Percentiles rank a stretch among this genome's conserved stretches.
These are phyloP conservation scores for Aphelenchoides fujianensis DNA, from an alignment of 1,140 invertebrate species.

Conservation along the genomic window DNA sequence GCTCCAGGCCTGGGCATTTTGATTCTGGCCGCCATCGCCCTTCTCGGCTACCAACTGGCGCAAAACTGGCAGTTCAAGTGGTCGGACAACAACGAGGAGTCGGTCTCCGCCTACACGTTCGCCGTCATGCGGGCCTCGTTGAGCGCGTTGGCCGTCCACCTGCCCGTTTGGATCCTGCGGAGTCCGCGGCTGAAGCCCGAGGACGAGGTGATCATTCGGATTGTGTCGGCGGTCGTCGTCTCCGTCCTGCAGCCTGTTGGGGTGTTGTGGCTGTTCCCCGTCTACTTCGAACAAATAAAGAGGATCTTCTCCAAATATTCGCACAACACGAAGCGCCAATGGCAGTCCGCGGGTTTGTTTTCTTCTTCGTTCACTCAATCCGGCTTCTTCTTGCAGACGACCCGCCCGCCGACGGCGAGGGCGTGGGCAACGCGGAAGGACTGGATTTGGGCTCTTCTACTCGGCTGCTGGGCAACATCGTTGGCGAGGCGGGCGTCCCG, in stretches of 20 bases:
- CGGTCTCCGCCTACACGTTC: conserved; percentile 21
- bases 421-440: not conserved
- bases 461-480: conserved; percentile 40
- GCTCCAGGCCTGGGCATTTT: conserved; percentile 27
- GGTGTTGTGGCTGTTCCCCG: conserved; percentile 22
- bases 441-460: conserved; percentile 37
- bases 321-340: conserved; percentile 33
- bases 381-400: too few species aligned
- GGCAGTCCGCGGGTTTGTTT: conserved; percentile 42
- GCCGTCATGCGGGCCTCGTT: conserved; percentile 14
- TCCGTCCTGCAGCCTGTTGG: conserved; percentile 20
- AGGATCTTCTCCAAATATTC: conserved; percentile 23
- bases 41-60: conserved; percentile 30
- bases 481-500: conserved; percentile 42
- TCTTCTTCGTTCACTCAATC: too few species aligned
- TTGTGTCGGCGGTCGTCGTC: conserved; percentile 14
- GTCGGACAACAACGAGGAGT: conserved; percentile 41
- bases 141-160: not conserved
- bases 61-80: conserved; percentile 42
- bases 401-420: conserved; percentile 23
- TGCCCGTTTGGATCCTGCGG: conserved; percentile 10
- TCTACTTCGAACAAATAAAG: not conserved
- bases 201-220: conserved; percentile 6
- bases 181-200: not conserved
- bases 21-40: not conserved